Evolutionary conservation across 2,888 invertebrate species (phyloP).

Genomic region (Baronia brevicornis): DNA sequence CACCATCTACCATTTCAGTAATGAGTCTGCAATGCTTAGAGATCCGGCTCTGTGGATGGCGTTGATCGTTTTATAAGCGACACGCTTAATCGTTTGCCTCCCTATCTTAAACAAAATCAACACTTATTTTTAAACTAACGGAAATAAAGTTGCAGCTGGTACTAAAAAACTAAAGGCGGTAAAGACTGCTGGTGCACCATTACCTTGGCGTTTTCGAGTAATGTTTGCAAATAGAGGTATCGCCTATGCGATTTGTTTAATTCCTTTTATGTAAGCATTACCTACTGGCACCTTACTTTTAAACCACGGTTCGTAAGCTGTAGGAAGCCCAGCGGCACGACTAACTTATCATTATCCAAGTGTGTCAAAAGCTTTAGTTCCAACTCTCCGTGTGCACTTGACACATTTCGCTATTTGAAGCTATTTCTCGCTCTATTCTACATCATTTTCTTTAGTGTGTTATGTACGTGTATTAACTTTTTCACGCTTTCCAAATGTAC

Average conservation of each 20-base stretch:
- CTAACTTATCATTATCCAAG: constrained; percentile 40
- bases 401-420: constrained; percentile 5
- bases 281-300: constrained; percentile 30
- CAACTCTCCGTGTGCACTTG: constrained; percentile 10
- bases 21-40: no score
- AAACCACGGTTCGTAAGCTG: constrained; percentile 41
- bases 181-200: no score
- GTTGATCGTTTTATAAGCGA: no score
- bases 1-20: no score
- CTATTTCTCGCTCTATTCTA: constrained; percentile 3
- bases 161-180: no score
- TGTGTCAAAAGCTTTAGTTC: constrained; percentile 34
- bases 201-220: no score
- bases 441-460: constrained; percentile 8
- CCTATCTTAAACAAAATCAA: no score
- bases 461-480: constrained; percentile 15
- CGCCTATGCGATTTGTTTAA: constrained; percentile 1
- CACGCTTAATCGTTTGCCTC: no score
- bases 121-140: no score
- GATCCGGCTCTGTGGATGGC: no score
- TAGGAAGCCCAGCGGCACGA: constrained; percentile 27
- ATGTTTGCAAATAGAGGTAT: no score
- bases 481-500: constrained; percentile 18
- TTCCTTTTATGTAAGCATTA: constrained; percentile 24
- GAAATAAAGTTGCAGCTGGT: no score